Conservation (phyloP, 2,797 vertebrate genomes). For the Natrix natrix region DNA sequence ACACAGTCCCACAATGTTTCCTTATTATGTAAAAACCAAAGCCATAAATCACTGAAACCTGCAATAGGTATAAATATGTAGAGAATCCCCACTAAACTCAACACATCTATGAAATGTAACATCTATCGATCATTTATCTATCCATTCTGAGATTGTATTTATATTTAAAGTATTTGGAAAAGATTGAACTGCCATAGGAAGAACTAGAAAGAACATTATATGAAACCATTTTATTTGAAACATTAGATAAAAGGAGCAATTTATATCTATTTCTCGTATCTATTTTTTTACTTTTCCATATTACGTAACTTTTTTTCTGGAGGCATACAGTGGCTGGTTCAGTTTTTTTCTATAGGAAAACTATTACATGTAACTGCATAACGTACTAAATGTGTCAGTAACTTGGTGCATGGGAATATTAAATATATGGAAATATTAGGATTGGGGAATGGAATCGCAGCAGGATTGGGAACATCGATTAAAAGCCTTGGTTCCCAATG, state of each 20-base stretch:
- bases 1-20: background rate
- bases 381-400: background rate
- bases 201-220: background rate
- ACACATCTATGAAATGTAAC: background rate
- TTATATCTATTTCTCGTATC: slow-evolving; percentile 30
- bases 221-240: background rate
- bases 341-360: background rate
- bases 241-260: background rate
- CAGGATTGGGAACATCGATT: background rate
- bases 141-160: background rate
- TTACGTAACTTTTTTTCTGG: slow-evolving; percentile 31
- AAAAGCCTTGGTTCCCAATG: background rate
- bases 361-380: background rate
- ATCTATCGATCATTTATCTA: background rate
- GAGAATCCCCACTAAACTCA: background rate
- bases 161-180: background rate
- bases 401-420: background rate
- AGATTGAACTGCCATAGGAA: background rate
- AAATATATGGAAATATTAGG: background rate
- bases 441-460: background rate
- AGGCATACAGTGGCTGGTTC: background rate
- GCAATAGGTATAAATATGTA: background rate
- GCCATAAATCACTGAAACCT: background rate
- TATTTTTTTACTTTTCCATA: slow-evolving; percentile 31
- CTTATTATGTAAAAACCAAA: background rate